A percentile compares a stretch with the other conserved stretches of the same genome.
These are phyloP conservation scores for Eretmochelys imbricata DNA, from an alignment of 2,113 vertebrate species.

Conservation along the genomic window DNA sequence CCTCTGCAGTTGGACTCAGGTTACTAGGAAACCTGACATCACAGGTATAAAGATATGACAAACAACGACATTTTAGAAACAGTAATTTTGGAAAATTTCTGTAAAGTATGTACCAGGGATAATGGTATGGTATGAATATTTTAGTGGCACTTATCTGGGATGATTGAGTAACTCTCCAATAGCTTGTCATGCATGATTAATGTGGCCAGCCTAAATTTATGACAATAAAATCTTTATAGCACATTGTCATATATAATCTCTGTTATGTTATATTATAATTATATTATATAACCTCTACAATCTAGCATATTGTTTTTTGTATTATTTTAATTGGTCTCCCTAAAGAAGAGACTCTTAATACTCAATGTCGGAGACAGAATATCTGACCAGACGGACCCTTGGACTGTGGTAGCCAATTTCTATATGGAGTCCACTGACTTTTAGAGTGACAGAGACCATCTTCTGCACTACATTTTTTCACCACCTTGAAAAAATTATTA, in stretches of 20 bases:
- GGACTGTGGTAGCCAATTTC: background rate
- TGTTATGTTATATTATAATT: background rate
- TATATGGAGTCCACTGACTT: background rate
- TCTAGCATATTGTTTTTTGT: background rate
- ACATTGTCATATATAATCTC: background rate
- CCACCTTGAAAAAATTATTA: background rate
- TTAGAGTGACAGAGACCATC: background rate
- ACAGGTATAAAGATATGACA: background rate
- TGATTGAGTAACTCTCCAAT: background rate
- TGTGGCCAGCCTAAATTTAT: background rate
- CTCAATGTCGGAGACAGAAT: background rate
- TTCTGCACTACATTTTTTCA: background rate
- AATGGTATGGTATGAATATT: background rate
- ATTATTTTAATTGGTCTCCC: background rate
- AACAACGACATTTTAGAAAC: background rate
- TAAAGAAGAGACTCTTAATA: background rate
- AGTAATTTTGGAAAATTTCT: background rate
- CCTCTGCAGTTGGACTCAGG: background rate
- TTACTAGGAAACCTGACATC: background rate
- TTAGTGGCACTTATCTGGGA: background rate
- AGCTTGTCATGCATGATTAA: background rate
- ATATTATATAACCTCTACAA: background rate
- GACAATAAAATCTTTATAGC: background rate
- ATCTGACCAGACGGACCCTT: background rate
- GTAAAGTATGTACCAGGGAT: background rate